phyloP scores from a whole-genome alignment of 2,113 vertebrate species.

The Leptosomus discolor region DNA sequence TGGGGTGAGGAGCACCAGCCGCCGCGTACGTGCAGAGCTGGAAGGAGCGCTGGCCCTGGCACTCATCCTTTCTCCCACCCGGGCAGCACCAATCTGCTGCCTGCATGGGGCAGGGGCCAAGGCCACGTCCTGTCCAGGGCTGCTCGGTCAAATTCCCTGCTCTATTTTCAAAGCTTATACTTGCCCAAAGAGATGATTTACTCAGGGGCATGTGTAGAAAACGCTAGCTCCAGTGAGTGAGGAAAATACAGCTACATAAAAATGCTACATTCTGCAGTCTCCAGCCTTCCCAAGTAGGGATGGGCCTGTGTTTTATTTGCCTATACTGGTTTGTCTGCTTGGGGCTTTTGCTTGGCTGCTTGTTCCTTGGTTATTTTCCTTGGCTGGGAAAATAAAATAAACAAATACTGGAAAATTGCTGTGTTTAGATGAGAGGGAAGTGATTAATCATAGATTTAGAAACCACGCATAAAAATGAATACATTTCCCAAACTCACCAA shows the following conservation, averaged over 20 bases:
- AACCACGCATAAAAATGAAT: not conserved
- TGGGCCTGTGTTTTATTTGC: not conserved
- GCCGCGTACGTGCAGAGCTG: fast-evolving
- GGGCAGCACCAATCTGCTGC: not conserved
- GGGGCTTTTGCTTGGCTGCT: not conserved
- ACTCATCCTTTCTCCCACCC: fast-evolving
- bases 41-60: fast-evolving
- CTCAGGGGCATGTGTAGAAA: not conserved
- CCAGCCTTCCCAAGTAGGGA: not conserved
- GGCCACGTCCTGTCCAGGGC: not conserved
- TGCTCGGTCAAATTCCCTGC: not conserved
- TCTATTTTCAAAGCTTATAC: not conserved
- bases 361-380: not conserved
- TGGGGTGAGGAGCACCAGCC: not conserved
- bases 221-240: not conserved
- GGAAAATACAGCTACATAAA: not conserved
- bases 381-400: not conserved
- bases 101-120: not conserved
- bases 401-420: not conserved
- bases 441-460: not conserved
- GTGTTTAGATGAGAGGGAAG: not conserved
- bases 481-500: not conserved
- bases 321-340: not conserved
- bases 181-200: not conserved
- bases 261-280: not conserved